Conservation (phyloP, 2,797 vertebrate species). For the Erpetoichthys calabaricus region DNA sequence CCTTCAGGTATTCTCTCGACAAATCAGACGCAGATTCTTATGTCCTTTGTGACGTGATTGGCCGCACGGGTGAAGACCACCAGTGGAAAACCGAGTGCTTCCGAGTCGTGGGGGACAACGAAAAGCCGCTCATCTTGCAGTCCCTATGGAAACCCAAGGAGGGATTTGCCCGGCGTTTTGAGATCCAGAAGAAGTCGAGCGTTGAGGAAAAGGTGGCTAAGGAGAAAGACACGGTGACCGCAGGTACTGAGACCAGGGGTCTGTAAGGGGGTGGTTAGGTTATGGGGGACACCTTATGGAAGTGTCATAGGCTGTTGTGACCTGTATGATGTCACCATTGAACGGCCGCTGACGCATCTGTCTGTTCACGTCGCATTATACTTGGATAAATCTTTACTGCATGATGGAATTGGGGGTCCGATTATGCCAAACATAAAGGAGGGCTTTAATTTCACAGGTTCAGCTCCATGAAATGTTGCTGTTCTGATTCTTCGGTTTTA, state of each 20-base stretch:
- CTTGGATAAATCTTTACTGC: no score
- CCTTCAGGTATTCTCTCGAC: constrained; percentile 46
- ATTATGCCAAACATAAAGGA: no score
- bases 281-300: background rate
- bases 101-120: constrained; percentile 51
- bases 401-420: no score
- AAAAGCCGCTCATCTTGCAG: constrained; percentile 62
- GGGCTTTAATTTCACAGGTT: no score
- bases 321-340: no score
- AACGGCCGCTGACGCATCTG: no score
- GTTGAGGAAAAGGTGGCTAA: constrained; percentile 50
- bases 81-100: constrained; percentile 56
- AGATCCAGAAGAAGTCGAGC: constrained; percentile 47
- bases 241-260: constrained; percentile 33
- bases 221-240: constrained; percentile 61
- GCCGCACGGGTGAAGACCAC: constrained; percentile 28
- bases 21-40: constrained; percentile 48
- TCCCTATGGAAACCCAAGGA: constrained; percentile 66
- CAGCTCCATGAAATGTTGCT: no score
- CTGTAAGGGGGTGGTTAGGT: background rate
- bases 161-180: constrained; percentile 56
- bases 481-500: no score
- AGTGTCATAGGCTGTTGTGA: no score
- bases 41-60: constrained; percentile 59
- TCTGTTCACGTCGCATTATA: no score